A percentile compares a stretch with the other conserved stretches of the same genome.
Evolutionary conservation across 2,113 vertebrate species (phyloP).

Genomic region (Hyperopisus bebe): DNA sequence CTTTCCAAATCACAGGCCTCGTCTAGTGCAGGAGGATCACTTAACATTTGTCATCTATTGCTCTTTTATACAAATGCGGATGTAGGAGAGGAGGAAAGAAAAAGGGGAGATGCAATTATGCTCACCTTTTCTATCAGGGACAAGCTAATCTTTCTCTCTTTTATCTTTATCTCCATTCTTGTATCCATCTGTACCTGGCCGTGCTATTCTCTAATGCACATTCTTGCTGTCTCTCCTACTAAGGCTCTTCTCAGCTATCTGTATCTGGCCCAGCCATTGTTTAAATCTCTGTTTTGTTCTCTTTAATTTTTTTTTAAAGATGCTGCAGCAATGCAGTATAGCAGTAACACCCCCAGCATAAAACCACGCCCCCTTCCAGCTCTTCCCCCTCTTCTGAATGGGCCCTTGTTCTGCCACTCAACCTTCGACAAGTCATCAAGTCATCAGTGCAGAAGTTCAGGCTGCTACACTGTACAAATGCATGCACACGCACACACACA

Average conservation of each 20-base stretch:
- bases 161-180: conserved; percentile 14
- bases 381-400: neutral
- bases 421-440: neutral
- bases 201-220: neutral
- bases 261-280: neutral
- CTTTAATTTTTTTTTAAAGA: neutral
- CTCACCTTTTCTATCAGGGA: neutral
- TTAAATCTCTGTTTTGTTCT: neutral
- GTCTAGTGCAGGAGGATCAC: neutral
- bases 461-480: neutral
- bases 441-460: neutral
- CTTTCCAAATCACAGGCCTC: neutral
- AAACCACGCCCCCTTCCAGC: neutral
- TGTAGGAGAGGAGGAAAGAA: neutral
- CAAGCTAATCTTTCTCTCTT: neutral
- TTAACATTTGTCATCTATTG: neutral
- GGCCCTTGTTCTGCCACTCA: neutral
- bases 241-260: neutral
- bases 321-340: neutral
- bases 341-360: neutral
- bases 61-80: neutral
- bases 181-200: conserved; percentile 7
- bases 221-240: neutral
- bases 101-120: neutral
- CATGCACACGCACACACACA: neutral